Percentiles rank a stretch among this genome's conserved stretches.
Evolutionary conservation across 2,888 invertebrate species (phyloP).

Genomic region (Pandemis cinnamomeana): DNA sequence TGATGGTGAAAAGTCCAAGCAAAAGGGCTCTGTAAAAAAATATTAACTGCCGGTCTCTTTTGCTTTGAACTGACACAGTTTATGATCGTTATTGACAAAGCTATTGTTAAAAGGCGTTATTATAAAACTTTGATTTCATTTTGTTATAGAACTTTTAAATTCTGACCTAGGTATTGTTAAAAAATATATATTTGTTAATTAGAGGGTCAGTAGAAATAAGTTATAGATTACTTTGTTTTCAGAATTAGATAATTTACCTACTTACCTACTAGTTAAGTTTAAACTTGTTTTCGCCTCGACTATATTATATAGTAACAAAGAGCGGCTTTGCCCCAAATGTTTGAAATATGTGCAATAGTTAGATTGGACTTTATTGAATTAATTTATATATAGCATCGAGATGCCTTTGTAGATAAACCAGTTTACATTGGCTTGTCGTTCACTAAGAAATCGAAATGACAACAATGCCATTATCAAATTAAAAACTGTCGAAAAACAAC

Average conservation of each 20-base stretch:
- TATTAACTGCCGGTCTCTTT: background rate
- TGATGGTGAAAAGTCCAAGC: background rate
- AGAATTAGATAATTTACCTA: no score
- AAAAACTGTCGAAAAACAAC: no score
- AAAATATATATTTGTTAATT: background rate
- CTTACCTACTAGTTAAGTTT: no score
- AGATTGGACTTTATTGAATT: background rate
- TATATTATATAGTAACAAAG: background rate
- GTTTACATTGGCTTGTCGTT: no score
- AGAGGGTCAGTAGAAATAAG: background rate
- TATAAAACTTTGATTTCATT: background rate
- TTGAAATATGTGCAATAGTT: background rate
- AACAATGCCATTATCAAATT: no score
- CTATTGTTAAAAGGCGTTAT: background rate
- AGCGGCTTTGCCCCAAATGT: background rate
- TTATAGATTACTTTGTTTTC: no score
- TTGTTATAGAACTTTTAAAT: background rate
- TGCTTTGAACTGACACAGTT: background rate
- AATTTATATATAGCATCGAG: no score
- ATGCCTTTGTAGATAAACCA: no score
- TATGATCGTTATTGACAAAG: background rate
- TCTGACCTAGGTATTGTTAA: background rate
- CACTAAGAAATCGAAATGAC: no score
- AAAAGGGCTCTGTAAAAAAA: background rate
- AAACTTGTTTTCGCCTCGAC: background rate